phyloP scores from a whole-genome alignment of 2,797 vertebrate species.

The Sciurus vulgaris region DNA sequence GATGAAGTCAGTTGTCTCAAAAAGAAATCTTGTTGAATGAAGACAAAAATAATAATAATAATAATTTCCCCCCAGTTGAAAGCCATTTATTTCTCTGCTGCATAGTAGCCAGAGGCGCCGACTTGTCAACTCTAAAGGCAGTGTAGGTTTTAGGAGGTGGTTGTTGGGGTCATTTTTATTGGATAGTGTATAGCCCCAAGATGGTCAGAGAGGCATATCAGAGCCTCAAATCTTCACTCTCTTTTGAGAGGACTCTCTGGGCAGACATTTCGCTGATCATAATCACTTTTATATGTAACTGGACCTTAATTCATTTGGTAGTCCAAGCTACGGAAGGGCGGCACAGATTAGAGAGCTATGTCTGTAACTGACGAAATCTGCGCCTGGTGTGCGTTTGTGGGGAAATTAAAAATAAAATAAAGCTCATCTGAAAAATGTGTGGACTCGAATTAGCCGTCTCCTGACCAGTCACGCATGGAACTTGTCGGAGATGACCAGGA shows the following conservation, averaged over 20 bases:
- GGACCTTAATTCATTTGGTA: conserved; percentile 80
- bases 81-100: conserved; percentile 34
- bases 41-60: background rate
- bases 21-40: conserved; percentile 46
- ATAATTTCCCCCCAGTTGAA: conserved; percentile 8
- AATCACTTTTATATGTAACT: conserved; percentile 83
- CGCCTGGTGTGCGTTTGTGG: conserved; percentile 79
- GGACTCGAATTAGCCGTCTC: conserved; percentile 84
- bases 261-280: conserved; percentile 77
- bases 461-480: conserved; percentile 83
- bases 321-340: conserved; percentile 81
- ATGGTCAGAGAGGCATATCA: background rate
- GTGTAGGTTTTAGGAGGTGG: background rate
- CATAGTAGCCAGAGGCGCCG: accelerated
- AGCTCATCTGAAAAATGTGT: conserved; percentile 86
- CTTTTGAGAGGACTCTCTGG: conserved; percentile 19
- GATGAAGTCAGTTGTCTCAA: conserved; percentile 65
- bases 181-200: background rate
- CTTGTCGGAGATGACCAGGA: conserved; percentile 83
- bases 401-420: conserved; percentile 87
- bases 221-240: conserved; percentile 23
- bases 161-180: background rate
- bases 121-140: background rate
- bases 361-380: conserved; percentile 79
- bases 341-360: conserved; percentile 83